Evolutionary conservation across 2,888 invertebrate genomes (phyloP), one percentile per base, ranked within the genome.

Genomic region (Fissipunctia ypsillon): DNA sequence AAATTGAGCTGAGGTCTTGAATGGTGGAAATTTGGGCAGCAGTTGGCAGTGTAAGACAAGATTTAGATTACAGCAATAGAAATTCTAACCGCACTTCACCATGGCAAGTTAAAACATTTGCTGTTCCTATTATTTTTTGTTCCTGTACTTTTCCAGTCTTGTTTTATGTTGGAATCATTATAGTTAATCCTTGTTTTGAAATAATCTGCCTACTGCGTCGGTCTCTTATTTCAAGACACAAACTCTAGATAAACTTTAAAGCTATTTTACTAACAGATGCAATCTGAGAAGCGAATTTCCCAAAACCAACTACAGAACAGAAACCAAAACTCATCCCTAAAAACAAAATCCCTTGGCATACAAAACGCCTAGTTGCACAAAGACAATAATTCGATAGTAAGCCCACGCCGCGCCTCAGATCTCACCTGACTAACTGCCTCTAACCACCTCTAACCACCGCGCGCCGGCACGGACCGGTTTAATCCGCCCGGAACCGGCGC

Each of bases 341-440:
- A 90, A 90, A 88, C 88, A 77, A 85, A 91, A 89, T 88, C 87
- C 87, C 81, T 88, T 89, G 88, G 88, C 90, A 83, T 85, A 83
- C 84, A 83, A 88, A 89, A 89, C 87, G 90, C 90, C 70, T 86
- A 87, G 84, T 87, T 89, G 88, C 87, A 88, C 89, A 90, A 89
- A 90, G 90, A 91, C 92, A 91, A 93, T 93, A 93, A 93, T 91
- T 91, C 90, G 83, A 91, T 92, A 90, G 90, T 93, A 93, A 93
- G 90, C 90, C 77, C 82, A 73, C 80, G 80, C 83, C 88, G 87
- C 88, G 84, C 81, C 85, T 85, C 85, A 86, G 90, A 91, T 91
- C 93, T 93, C 94, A 94, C 94, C 93, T 94, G 94, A 93, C 91
- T 93, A 93, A 93, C 91, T 90, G 90, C 90, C 88, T 90, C 89